Percentiles rank a stretch among this genome's conserved stretches.
Evolutionary conservation across 2,797 vertebrate genomes (phyloP).

Genomic region (Todus mexicanus): DNA sequence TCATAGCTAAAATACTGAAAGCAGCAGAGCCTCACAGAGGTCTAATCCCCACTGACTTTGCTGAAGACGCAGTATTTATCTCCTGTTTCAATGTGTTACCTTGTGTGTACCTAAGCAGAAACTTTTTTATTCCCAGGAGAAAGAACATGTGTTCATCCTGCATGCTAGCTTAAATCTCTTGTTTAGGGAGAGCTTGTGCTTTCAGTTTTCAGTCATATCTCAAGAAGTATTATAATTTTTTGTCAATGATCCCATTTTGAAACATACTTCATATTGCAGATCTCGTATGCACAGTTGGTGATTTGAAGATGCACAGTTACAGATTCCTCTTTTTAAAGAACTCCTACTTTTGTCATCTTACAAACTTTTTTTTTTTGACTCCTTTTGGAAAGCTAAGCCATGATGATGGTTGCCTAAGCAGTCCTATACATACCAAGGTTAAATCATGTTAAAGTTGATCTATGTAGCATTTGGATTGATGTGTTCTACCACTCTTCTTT

Average conservation of each 20-base stretch:
- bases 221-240: background rate
- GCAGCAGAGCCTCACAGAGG: background rate
- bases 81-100: background rate
- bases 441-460: background rate
- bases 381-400: background rate
- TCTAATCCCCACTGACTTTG: background rate
- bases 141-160: background rate
- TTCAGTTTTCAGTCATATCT: background rate
- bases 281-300: background rate
- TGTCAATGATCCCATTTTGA: background rate
- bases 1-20: background rate
- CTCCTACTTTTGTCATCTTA: background rate
- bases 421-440: background rate
- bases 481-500: background rate
- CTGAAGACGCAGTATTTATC: background rate
- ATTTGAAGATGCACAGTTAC: background rate
- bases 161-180: background rate
- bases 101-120: background rate
- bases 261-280: accelerated
- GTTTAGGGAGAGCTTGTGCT: background rate
- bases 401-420: background rate
- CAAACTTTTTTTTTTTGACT: background rate
- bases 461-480: background rate
- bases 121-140: background rate
- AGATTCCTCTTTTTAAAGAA: background rate